Evolutionary conservation across 2,113 vertebrate species (phyloP).

Genomic region (Menura novaehollandiae): DNA sequence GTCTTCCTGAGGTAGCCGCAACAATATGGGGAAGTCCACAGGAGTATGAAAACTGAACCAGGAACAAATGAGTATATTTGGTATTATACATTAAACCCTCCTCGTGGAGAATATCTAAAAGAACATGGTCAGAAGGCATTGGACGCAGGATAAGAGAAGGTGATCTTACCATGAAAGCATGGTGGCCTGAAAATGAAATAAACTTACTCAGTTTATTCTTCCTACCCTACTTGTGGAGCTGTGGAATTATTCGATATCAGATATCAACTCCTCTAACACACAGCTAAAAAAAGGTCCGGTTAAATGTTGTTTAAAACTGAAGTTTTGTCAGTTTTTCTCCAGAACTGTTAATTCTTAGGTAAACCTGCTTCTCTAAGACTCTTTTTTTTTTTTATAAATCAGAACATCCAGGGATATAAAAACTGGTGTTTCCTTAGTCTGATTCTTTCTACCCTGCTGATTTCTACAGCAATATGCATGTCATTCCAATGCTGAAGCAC

Average conservation of each 20-base stretch:
- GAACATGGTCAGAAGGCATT: background rate
- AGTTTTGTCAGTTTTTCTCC: background rate
- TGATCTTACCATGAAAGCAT: background rate
- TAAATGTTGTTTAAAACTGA: background rate
- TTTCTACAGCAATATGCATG: background rate
- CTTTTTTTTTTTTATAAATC: background rate
- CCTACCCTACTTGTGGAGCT: background rate
- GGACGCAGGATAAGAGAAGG: background rate
- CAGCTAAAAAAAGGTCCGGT: background rate
- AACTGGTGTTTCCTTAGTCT: background rate
- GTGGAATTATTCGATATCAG: background rate
- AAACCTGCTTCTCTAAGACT: background rate
- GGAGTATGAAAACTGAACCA: background rate
- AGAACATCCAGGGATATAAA: background rate
- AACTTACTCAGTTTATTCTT: background rate
- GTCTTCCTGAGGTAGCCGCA: background rate
- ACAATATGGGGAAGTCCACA: background rate
- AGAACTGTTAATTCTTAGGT: background rate
- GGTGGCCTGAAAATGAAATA: conserved; percentile 10
- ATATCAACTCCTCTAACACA: background rate
- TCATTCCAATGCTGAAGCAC: background rate
- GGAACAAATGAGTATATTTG: background rate
- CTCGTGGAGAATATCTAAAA: background rate
- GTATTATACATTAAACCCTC: background rate
- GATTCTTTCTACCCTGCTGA: background rate